Percentiles rank a stretch among this genome's conserved stretches.
Conservation (phyloP, 2,888 invertebrate genomes). For the Cetonia aurata region DNA sequence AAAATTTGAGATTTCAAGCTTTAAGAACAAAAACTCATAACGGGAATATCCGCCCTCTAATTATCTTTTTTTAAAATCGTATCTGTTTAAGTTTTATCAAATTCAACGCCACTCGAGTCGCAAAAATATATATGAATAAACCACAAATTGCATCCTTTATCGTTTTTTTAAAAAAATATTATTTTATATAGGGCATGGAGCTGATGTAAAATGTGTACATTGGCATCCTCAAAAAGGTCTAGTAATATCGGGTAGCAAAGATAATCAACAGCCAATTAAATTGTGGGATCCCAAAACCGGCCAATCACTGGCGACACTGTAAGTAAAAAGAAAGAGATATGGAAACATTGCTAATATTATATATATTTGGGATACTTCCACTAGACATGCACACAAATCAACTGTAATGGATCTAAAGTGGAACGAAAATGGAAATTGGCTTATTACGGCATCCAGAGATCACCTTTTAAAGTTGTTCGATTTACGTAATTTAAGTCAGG, state of each 20-base stretch:
- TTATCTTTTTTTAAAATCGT: conserved; percentile 22
- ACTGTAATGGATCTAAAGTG: conserved; percentile 99
- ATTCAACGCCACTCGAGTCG: not conserved
- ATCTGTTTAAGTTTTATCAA: not conserved
- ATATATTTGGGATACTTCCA: conserved; percentile 8
- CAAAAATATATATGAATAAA: not conserved
- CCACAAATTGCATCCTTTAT: not conserved
- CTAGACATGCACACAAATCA: conserved; percentile 97
- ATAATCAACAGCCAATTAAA: conserved; percentile 99
- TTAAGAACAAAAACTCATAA: not conserved
- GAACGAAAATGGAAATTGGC: conserved; percentile 99
- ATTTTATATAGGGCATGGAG: conserved; percentile 84
- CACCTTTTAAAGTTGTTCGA: conserved; percentile 98
- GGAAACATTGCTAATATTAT: not conserved
- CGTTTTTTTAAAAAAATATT: conserved; percentile 1
- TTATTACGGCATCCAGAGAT: conserved; percentile 97
- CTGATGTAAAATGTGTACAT: conserved; percentile 98
- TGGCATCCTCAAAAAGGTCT: conserved; percentile 99
- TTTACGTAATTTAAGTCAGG: conserved; percentile 93
- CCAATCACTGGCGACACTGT: conserved; percentile 93
- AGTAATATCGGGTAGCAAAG: conserved; percentile 98
- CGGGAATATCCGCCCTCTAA: not conserved
- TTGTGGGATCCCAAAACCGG: conserved; percentile 99
- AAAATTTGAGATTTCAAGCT: no score
- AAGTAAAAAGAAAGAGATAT: conserved; percentile 63